Percentiles rank a stretch among this genome's conserved stretches.
These are phyloP conservation scores for Euspilapteryx auroguttella DNA, from an alignment of 2,888 invertebrate species.

Conservation along the genomic window DNA sequence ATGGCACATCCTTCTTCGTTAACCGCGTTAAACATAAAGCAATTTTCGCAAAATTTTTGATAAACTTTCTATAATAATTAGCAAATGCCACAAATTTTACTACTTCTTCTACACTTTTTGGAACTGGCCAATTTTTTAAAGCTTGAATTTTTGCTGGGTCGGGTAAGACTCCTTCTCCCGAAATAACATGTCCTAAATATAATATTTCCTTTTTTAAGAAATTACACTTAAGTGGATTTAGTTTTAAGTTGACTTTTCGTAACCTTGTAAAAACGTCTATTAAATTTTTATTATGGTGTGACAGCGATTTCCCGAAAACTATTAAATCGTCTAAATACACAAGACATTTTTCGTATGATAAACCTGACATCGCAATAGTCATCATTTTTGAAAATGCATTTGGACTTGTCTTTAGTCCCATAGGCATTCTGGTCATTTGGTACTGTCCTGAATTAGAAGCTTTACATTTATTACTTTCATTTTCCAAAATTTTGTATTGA, in stretches of 20 bases:
- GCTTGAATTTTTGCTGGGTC: neutral
- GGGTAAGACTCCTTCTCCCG: neutral
- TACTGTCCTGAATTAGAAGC: conserved; percentile 1
- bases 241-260: too few relatives aligned
- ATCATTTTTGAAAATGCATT: conserved; percentile 7
- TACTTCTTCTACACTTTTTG: neutral
- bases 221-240: too few relatives aligned
- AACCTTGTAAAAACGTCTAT: neutral
- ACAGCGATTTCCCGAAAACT: conserved; percentile 4
- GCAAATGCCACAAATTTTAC: neutral
- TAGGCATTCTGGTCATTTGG: conserved; percentile 8
- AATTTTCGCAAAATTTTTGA: too few relatives aligned
- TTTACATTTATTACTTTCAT: too few relatives aligned
- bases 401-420: conserved; percentile 9
- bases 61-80: neutral
- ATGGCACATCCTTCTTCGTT: too few relatives aligned
- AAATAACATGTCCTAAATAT: neutral
- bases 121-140: neutral
- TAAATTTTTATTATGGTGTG: conserved; percentile 1
- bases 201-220: neutral
- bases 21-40: too few relatives aligned
- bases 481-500: too few relatives aligned
- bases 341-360: conserved; percentile 7
- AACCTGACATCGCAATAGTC: conserved; percentile 8
- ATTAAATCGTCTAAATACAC: conserved; percentile 8